phyloP scores from a whole-genome alignment of 2,888 invertebrate genomes.

The Nephrotoma guestfalica region DNA sequence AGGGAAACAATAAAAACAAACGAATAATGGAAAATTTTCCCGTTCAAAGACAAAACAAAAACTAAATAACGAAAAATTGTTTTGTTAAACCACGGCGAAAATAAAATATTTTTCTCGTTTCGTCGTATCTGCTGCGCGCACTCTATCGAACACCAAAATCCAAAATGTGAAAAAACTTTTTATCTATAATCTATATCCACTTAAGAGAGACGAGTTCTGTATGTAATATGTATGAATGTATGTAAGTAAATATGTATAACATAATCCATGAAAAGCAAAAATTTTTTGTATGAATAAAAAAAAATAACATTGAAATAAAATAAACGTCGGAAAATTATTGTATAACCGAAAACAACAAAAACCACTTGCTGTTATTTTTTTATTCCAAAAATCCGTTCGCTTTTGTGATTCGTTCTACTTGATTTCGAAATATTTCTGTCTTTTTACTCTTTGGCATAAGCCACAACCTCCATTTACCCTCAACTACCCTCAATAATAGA shows the following conservation, averaged over 20 bases:
- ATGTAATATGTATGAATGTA: background rate
- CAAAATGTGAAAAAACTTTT: background rate
- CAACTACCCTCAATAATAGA: background rate
- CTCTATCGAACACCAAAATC: background rate
- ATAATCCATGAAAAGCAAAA: background rate
- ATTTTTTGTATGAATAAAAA: background rate
- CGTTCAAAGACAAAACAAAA: background rate
- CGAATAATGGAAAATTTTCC: background rate
- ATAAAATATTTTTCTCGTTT: background rate
- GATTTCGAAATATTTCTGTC: constrained; percentile 16
- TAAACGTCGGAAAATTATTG: background rate
- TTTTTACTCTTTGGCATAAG: constrained; percentile 23
- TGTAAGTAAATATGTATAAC: background rate
- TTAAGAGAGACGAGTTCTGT: background rate
- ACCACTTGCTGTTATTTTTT: background rate
- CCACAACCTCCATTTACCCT: constrained; percentile 23
- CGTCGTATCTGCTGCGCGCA: background rate
- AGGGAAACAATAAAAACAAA: background rate
- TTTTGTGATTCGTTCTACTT: constrained; percentile 15
- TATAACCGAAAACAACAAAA: background rate
- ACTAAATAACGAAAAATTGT: background rate
- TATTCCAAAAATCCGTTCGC: constrained; percentile 2
- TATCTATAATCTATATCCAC: background rate
- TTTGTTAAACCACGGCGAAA: background rate
- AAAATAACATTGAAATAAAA: background rate